Percentiles rank a stretch among this genome's conserved stretches.
Conservation (phyloP, 2,113 vertebrate genomes). For the Antechinus flavipes region DNA sequence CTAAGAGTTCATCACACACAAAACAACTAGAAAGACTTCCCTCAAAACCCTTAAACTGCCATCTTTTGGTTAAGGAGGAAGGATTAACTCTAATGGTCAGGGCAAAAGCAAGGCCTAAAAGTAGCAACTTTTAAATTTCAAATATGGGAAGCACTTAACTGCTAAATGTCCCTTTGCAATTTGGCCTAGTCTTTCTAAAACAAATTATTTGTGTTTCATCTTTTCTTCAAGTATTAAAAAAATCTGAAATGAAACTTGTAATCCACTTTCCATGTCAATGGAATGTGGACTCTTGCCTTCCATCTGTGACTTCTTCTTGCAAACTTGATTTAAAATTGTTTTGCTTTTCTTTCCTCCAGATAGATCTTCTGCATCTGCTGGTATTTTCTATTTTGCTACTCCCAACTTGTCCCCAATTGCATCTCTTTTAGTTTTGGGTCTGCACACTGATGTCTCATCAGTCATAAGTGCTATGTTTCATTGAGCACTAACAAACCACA, state of each 20-base stretch:
- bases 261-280: constrained; percentile 52
- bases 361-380: constrained; percentile 36
- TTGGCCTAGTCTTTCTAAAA: constrained; percentile 1
- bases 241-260: constrained; percentile 46
- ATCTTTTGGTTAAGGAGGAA: background rate
- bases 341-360: constrained; percentile 49
- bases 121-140: background rate
- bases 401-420: constrained; percentile 70
- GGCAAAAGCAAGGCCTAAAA: background rate
- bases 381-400: constrained; percentile 67
- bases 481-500: constrained; percentile 53
- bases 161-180: background rate
- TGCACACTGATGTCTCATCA: constrained; percentile 71
- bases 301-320: constrained; percentile 54
- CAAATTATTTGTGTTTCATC: constrained; percentile 42
- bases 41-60: background rate
- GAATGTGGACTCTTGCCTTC: constrained; percentile 48
- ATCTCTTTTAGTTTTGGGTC: constrained; percentile 69
- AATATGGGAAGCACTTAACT: background rate
- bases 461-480: constrained; percentile 56
- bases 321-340: constrained; percentile 50
- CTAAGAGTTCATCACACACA: background rate
- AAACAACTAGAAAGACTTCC: background rate
- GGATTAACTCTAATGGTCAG: background rate
- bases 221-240: constrained; percentile 48